A percentile compares a stretch with the other conserved stretches of the same genome.
Evolutionary conservation across 2,797 vertebrate genomes (phyloP).

Genomic region (Coregonus suidteri): DNA sequence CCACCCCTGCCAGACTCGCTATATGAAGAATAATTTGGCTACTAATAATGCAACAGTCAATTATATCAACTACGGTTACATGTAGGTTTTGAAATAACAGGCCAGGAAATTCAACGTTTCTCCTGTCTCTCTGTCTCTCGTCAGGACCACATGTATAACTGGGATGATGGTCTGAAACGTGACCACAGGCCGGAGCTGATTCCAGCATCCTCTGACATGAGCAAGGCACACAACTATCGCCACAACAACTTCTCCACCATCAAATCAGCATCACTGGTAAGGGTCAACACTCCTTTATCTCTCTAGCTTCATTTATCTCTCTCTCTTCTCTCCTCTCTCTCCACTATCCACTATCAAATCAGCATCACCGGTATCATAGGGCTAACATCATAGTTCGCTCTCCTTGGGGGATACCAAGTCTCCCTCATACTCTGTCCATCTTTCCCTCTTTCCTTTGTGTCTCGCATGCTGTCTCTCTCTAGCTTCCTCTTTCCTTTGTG

Average conservation of each 20-base stretch:
- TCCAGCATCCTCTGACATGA: slow-evolving; percentile 87
- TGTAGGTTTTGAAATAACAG: neutral
- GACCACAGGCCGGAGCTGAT: slow-evolving; percentile 89
- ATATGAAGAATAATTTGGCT: no score
- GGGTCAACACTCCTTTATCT: slow-evolving; percentile 47
- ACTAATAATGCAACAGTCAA: no score
- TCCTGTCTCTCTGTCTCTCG: neutral
- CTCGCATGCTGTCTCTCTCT: neutral
- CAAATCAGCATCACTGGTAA: slow-evolving; percentile 98
- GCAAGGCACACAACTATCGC: slow-evolving; percentile 92
- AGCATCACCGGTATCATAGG: neutral
- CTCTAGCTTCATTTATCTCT: neutral
- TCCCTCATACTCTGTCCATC: neutral
- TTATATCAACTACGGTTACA: no score
- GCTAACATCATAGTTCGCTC: neutral
- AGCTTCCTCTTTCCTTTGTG: neutral
- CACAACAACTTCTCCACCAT: slow-evolving; percentile 97
- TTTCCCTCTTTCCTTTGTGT: neutral
- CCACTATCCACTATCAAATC: slow-evolving; percentile 11
- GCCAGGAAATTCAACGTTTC: neutral
- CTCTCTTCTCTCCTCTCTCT: neutral
- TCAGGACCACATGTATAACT: slow-evolving; percentile 95
- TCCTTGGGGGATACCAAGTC: neutral
- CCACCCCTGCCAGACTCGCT: no score
- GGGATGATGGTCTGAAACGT: slow-evolving; percentile 91